These are phyloP conservation scores for Scylla paramamosain DNA, from an alignment of 1,140 invertebrate genomes.

Conservation along the genomic window DNA sequence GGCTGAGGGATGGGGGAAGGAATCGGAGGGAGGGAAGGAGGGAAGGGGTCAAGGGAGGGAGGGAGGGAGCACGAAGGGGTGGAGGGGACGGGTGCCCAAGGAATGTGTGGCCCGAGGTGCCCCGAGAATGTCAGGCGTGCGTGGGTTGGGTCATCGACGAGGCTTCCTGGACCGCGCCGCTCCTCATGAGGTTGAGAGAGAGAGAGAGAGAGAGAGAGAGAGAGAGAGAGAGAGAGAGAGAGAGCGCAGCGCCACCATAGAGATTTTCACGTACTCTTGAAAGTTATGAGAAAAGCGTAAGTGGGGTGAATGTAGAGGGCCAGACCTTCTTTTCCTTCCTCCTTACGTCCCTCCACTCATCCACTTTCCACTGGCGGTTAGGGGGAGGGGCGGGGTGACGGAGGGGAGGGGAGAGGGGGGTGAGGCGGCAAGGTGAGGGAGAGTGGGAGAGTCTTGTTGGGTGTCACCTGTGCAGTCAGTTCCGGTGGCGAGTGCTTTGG, in stretches of 20 bases:
- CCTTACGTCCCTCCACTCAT: background rate
- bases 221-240: conserved; percentile 20
- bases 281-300: conserved; percentile 9
- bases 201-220: conserved; percentile 20
- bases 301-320: background rate
- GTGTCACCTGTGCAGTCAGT: background rate
- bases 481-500: background rate
- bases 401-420: background rate
- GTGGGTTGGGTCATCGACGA: background rate
- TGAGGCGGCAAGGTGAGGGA: background rate
- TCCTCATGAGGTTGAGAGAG: background rate
- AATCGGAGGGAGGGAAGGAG: background rate
- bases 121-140: conserved; percentile 25
- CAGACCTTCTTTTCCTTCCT: background rate
- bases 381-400: background rate
- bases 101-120: conserved; percentile 24
- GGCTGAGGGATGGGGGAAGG: background rate
- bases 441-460: background rate
- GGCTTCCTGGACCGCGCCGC: too few relatives aligned
- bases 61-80: background rate
- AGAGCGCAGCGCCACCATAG: background rate
- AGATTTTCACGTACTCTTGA: conserved; percentile 21
- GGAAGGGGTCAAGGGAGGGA: too few relatives aligned
- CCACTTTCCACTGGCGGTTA: background rate
- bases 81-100: conserved; percentile 34